phyloP scores from a whole-genome alignment of 2,113 vertebrate species.

The Sceloporus undulatus region DNA sequence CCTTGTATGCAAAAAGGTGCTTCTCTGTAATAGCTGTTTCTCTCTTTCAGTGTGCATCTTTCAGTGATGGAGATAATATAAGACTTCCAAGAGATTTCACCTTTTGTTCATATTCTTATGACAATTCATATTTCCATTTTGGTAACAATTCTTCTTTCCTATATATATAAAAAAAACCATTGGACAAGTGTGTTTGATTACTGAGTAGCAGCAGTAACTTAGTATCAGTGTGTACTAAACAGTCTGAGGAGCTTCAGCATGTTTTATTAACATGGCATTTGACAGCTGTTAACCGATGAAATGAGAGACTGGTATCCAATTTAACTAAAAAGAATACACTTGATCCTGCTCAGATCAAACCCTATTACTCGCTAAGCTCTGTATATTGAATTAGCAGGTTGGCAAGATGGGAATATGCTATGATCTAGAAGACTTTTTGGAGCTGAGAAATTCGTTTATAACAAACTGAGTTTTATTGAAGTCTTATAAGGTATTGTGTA shows the following conservation, averaged over 20 bases:
- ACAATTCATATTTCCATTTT: background rate
- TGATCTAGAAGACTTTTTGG: constrained; percentile 28
- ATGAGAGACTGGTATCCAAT: constrained; percentile 66
- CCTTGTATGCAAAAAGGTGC: background rate
- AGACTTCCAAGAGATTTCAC: background rate
- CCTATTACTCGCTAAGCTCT: constrained; percentile 55
- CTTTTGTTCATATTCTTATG: background rate
- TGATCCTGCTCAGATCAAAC: constrained; percentile 60
- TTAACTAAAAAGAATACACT: constrained; percentile 58
- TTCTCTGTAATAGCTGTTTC: background rate
- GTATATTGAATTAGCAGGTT: constrained; percentile 48
- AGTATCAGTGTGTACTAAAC: constrained; percentile 16
- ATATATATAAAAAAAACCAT: background rate
- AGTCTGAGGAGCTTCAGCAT: constrained; percentile 49
- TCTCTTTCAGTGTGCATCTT: background rate
- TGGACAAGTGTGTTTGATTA: constrained; percentile 3
- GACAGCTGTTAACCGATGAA: constrained; percentile 77
- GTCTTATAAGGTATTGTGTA: fast-evolving
- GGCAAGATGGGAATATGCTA: constrained; percentile 28
- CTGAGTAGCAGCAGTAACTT: constrained; percentile 39
- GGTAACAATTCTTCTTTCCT: fast-evolving
- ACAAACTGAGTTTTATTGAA: background rate
- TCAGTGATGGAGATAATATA: background rate
- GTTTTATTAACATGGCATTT: constrained; percentile 72
- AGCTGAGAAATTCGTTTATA: background rate